These are phyloP conservation scores for Tetrao urogallus DNA, from an alignment of 2,113 vertebrate species.

Conservation along the genomic window DNA sequence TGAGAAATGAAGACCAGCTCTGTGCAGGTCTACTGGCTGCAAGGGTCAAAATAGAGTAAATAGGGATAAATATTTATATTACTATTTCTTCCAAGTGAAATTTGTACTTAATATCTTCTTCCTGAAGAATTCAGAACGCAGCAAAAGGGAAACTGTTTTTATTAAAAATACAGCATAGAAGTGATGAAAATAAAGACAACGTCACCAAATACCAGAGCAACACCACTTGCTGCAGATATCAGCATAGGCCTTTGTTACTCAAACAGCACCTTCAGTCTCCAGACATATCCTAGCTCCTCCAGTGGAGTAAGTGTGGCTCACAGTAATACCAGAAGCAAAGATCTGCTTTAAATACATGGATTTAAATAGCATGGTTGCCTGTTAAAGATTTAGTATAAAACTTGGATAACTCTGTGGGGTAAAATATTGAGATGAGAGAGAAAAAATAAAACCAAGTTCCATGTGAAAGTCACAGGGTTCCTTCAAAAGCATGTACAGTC, in stretches of 20 bases:
- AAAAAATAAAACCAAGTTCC: neutral
- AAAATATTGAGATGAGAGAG: neutral
- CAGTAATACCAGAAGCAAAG: neutral
- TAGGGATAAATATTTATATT: neutral
- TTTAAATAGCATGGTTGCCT: slow-evolving; percentile 13
- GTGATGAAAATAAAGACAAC: slow-evolving; percentile 5
- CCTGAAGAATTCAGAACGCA: neutral
- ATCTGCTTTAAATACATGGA: neutral
- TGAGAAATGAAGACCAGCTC: slow-evolving; percentile 1
- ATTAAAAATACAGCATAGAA: neutral
- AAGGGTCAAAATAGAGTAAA: slow-evolving; percentile 3
- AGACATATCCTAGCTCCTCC: neutral
- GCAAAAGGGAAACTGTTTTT: neutral
- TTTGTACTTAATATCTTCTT: neutral
- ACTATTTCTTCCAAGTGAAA: neutral
- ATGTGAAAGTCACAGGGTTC: neutral
- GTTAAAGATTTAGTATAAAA: neutral
- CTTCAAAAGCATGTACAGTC: neutral
- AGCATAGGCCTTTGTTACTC: neutral
- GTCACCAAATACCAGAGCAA: neutral
- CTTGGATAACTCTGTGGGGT: neutral
- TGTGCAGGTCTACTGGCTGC: slow-evolving; percentile 15
- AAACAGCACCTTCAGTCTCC: neutral
- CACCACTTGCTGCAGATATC: neutral
- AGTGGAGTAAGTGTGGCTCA: neutral